A percentile compares a stretch with the other conserved stretches of the same genome.
Conservation (phyloP, 30 jellyfish, hydroid and myxozoan species). For the Hydractinia echinata region DNA sequence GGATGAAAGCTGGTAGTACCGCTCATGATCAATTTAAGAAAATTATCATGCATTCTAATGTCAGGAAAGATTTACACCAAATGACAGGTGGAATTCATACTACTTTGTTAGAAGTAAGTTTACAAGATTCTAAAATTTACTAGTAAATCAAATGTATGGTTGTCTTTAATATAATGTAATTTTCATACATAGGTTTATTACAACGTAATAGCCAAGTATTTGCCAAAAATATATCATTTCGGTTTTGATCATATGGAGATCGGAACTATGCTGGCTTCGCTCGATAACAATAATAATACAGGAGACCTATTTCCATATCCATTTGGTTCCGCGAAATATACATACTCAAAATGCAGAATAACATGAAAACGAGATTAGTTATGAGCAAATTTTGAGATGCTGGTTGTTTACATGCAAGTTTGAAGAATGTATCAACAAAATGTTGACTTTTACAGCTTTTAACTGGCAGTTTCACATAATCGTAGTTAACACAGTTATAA, state of each 20-base stretch:
- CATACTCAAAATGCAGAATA: too few relatives aligned
- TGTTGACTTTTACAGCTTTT: too few relatives aligned
- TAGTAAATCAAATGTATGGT: not conserved
- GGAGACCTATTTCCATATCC: too few relatives aligned
- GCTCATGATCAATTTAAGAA: conserved; percentile 5
- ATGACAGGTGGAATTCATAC: not conserved
- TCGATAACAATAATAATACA: conserved; percentile 5
- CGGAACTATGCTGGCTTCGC: not conserved
- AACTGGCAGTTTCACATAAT: too few relatives aligned
- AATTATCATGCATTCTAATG: not conserved
- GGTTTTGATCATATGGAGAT: not conserved
- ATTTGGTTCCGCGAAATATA: too few relatives aligned
- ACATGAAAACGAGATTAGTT: too few relatives aligned
- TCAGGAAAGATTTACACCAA: conserved; percentile 9
- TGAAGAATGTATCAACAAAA: too few relatives aligned
- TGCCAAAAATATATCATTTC: not conserved
- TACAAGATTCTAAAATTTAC: not conserved
- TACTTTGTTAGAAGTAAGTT: not conserved
- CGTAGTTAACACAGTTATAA: too few relatives aligned
- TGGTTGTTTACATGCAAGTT: too few relatives aligned
- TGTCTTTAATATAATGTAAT: not conserved
- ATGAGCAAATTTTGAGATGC: too few relatives aligned
- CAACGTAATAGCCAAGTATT: not conserved
- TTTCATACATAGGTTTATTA: not conserved
- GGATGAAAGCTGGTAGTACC: conserved; percentile 9